phyloP scores from a whole-genome alignment of 2,113 vertebrate species.

The Piprites chloris region DNA sequence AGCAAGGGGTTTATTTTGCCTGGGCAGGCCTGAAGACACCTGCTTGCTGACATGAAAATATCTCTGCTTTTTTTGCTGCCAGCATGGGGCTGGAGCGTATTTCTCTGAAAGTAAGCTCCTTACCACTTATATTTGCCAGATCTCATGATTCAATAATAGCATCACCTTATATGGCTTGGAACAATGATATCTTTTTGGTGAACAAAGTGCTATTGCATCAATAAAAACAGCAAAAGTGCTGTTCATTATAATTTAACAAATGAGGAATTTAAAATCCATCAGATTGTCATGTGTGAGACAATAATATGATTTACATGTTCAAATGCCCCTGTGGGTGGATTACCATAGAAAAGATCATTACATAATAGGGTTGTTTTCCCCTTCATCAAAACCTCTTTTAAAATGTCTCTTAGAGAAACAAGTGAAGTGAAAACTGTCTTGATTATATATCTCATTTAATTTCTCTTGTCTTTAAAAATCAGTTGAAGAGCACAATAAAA shows the following conservation, averaged over 20 bases:
- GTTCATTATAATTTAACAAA: slow-evolving; percentile 46
- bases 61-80: slow-evolving; percentile 1
- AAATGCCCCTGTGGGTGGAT: slow-evolving; percentile 44
- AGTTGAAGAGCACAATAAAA: slow-evolving; percentile 44
- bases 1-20: background rate
- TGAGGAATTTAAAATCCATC: slow-evolving; percentile 48
- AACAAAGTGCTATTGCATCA: background rate
- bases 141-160: slow-evolving; percentile 43
- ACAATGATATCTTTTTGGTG: background rate
- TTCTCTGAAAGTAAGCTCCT: slow-evolving; percentile 48
- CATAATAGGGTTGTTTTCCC: background rate
- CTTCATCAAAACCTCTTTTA: slow-evolving; percentile 53
- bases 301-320: slow-evolving; percentile 51
- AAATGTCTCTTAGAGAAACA: slow-evolving; percentile 50
- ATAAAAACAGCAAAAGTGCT: slow-evolving; percentile 25
- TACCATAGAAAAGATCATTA: slow-evolving; percentile 41
- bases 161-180: slow-evolving; percentile 10
- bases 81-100: slow-evolving; percentile 3
- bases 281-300: slow-evolving; percentile 30
- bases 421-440: slow-evolving; percentile 58
- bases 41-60: background rate
- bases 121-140: slow-evolving; percentile 9
- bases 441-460: slow-evolving; percentile 60
- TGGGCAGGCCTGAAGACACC: background rate
- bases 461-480: slow-evolving; percentile 58